phyloP scores from a whole-genome alignment of 2,797 vertebrate species.

The Amblyopsis hoosieri region DNA sequence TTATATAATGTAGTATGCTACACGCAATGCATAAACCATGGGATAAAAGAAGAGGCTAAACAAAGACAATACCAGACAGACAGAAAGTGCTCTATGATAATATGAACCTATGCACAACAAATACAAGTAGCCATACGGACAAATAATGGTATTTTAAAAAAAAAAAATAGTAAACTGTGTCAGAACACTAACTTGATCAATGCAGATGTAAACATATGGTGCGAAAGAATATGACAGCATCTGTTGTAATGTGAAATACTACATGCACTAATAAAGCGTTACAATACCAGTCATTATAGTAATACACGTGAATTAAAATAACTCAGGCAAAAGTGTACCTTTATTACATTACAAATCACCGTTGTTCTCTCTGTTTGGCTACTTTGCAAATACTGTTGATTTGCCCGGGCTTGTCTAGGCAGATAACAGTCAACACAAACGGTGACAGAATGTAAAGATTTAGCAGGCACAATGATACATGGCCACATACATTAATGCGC shows the following conservation, averaged over 20 bases:
- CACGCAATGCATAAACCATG: background rate
- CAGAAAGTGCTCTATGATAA: background rate
- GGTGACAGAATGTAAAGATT: constrained; percentile 1
- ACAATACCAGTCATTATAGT: background rate
- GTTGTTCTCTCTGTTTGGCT: constrained; percentile 69
- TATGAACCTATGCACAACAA: constrained; percentile 26
- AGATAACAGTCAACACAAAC: background rate
- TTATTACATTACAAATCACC: constrained; percentile 67
- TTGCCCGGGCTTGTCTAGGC: constrained; percentile 37
- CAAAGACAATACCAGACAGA: constrained; percentile 4
- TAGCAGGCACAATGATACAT: constrained; percentile 2
- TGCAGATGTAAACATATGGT: constrained; percentile 26
- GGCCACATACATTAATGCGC: background rate
- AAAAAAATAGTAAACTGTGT: background rate
- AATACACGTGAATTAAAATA: constrained; percentile 24
- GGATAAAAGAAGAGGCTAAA: background rate
- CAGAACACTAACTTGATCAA: constrained; percentile 53
- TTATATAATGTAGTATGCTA: constrained; percentile 6
- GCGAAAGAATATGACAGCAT: constrained; percentile 1
- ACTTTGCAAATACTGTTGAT: constrained; percentile 64
- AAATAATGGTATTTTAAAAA: constrained; percentile 12
- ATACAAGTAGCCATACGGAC: background rate
- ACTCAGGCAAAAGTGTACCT: constrained; percentile 8
- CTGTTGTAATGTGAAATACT: background rate
- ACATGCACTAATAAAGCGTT: background rate